Base-by-base conservation (phyloP, 2,888 invertebrate species). In the Nymphalis c-album region DNA sequence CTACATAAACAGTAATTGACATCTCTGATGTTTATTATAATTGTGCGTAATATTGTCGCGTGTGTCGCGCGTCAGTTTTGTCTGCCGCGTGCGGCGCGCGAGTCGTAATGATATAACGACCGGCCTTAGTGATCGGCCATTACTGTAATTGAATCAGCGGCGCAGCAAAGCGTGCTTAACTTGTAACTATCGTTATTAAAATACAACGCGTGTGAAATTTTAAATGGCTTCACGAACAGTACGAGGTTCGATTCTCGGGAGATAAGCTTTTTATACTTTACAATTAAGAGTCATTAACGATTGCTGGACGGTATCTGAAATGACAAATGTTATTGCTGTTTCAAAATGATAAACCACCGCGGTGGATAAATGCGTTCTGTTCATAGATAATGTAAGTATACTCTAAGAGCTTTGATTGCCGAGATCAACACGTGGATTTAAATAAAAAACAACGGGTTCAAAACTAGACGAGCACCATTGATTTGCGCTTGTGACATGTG, bases 151-250 rank as follows among this genome's bases (percentile, higher is more conserved):
- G 57, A 60, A 60, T 60, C 50, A 60, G n/a, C 57, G 48, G 35
- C 50, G 53, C 22, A 26, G 61, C 50, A 59, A 45, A 50, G 46
- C 45, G 58, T 26, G 53, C 64, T 59, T 68, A 53, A 62, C 55
- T 53, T 53, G 45, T 64, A 58, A 50, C 57, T 57, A 58, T 64
- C 58, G 61, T 59, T 16, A 68, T 53, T 60, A 64, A 51, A n/a
- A 35, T 51, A 63, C 55, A 31, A 55, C 50, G 65, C 60, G 68
- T 66, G 66, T 70, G 55, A 66, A 70, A 71, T 68, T 63, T 61
- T 63, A 66, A 71, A 68, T 71, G 60, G 35, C 64, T 59, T 50
- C 20, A 47, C 31, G 51, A 17, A 35, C 50, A 60, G 50, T 51
- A 51, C 55, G n/a, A 57, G 55, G 61, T 65, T 69, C 51, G 67